Evolutionary conservation across 2,113 vertebrate species (phyloP).

Genomic region (Gyps fulvus): DNA sequence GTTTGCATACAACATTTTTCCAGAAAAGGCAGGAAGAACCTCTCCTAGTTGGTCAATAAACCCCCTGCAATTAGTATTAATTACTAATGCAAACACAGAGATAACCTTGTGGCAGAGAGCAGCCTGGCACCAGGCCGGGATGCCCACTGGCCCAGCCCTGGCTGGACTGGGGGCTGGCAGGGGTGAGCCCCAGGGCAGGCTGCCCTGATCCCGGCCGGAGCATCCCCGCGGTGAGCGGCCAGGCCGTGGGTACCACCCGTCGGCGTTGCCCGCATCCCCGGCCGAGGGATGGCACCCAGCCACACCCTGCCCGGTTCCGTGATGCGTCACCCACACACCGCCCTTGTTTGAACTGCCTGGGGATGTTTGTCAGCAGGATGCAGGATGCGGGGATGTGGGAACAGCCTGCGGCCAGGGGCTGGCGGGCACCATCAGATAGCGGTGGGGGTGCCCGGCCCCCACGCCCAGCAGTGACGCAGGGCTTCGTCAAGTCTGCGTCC

Average conservation of each 20-base stretch:
- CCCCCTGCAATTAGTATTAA: neutral
- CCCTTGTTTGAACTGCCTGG: conserved; percentile 48
- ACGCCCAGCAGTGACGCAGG: neutral
- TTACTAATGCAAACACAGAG: neutral
- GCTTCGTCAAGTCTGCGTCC: fast-evolving
- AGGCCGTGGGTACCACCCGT: neutral
- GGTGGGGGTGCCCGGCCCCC: neutral
- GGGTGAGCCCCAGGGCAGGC: neutral
- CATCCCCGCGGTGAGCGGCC: fast-evolving
- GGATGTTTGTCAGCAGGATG: neutral
- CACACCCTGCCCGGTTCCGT: neutral
- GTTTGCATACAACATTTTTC: neutral
- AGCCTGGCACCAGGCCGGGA: neutral
- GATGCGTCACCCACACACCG: neutral
- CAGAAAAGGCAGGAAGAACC: conserved; percentile 33
- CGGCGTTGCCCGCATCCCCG: fast-evolving
- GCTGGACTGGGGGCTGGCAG: fast-evolving
- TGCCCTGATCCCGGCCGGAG: neutral
- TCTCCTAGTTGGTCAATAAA: conserved; percentile 56
- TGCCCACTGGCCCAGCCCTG: neutral
- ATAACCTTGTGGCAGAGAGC: neutral
- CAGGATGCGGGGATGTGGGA: neutral
- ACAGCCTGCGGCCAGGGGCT: neutral
- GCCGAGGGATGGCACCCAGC: fast-evolving
- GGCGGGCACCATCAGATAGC: neutral